Evolutionary conservation across 2,797 vertebrate genomes (phyloP).

Genomic region (Hirundo rustica): DNA sequence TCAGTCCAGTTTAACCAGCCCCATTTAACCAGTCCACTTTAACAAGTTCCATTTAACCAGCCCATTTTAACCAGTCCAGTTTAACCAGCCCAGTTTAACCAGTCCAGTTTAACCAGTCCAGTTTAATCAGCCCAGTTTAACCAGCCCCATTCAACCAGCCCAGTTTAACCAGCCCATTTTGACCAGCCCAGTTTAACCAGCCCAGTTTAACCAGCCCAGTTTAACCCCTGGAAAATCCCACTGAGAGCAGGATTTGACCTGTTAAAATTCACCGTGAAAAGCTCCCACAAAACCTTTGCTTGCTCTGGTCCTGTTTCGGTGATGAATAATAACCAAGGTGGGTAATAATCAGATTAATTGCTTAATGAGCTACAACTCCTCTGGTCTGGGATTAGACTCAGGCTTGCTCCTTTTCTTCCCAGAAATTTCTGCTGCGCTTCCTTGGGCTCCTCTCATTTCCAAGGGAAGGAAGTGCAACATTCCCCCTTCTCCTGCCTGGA

Average conservation of each 20-base stretch:
- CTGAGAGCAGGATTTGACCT: rapidly evolving
- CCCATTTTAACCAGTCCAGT: neutral
- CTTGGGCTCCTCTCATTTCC: neutral
- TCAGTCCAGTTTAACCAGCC: neutral
- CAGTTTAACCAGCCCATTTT: neutral
- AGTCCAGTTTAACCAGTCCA: neutral
- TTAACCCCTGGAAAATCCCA: neutral
- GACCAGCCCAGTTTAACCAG: neutral
- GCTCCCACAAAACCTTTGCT: neutral
- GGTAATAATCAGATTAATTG: neutral
- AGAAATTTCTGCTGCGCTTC: neutral
- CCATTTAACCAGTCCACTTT: neutral
- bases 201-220: neutral
- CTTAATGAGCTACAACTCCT: neutral
- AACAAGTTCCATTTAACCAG: neutral
- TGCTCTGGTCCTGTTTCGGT: neutral
- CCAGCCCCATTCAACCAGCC: neutral
- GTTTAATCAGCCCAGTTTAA: neutral
- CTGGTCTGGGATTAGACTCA: neutral
- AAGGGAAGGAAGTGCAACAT: neutral
- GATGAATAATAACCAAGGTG: neutral
- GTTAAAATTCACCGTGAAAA: rapidly evolving
- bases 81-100: neutral
- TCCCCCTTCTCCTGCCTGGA: neutral
- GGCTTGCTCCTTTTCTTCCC: neutral